phyloP scores from a whole-genome alignment of 2,797 vertebrate genomes.

The Sardinella longiceps region DNA sequence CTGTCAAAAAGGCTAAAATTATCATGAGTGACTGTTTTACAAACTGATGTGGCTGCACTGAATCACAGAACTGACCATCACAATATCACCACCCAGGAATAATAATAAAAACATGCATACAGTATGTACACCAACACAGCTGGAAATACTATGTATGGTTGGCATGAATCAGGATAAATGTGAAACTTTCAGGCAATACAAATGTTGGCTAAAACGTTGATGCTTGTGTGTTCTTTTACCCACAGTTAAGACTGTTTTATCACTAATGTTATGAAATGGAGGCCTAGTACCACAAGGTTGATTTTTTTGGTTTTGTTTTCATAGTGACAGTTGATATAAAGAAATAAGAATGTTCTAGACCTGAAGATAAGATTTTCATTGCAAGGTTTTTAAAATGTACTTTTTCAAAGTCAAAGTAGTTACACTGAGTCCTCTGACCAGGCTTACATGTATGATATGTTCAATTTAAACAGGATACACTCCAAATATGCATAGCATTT shows the following conservation, averaged over 20 bases:
- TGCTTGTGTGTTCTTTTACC: conserved; percentile 27
- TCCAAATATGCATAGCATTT: not conserved
- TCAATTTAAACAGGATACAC: not conserved
- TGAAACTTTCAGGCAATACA: conserved; percentile 55
- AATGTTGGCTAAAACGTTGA: conserved; percentile 41
- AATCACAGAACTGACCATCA: not conserved
- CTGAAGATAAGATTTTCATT: not conserved
- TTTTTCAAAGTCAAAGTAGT: not conserved
- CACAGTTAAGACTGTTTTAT: not conserved
- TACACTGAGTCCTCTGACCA: not conserved
- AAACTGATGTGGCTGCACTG: not conserved
- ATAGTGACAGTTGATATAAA: not conserved
- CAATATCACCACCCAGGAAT: not conserved
- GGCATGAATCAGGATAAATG: conserved; percentile 42
- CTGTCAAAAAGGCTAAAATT: not conserved
- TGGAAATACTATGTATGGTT: conserved; percentile 27
- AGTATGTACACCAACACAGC: conserved; percentile 3
- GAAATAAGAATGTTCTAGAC: not conserved
- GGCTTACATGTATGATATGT: not conserved
- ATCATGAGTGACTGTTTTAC: conserved; percentile 9
- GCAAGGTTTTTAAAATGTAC: not conserved
- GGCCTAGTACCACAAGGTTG: not conserved
- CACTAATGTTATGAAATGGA: not conserved
- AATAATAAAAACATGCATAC: conserved; percentile 18
- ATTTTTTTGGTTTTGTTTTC: not conserved